Evolutionary conservation across 2,888 invertebrate genomes (phyloP).

Genomic region (Chrysolina oricalcia): DNA sequence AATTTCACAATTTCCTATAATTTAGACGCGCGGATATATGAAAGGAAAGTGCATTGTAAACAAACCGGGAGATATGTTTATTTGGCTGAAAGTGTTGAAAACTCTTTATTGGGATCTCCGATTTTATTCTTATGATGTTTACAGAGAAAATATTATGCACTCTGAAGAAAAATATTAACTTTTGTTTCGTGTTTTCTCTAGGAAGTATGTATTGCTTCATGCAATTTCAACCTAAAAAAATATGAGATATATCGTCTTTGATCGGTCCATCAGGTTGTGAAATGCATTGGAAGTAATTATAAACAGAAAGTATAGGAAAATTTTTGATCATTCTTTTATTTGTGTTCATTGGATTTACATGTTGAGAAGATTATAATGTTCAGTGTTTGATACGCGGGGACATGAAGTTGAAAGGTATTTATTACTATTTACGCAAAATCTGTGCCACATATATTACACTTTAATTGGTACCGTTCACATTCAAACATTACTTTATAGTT

Average conservation of each 20-base stretch:
- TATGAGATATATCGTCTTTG: not conserved
- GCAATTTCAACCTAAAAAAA: not conserved
- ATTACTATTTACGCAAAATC: no score
- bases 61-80: constrained; percentile 2
- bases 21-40: constrained; percentile 2
- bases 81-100: constrained; percentile 1
- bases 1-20: constrained; percentile 10
- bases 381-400: no score
- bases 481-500: no score
- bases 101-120: not conserved
- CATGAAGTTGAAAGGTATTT: no score
- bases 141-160: constrained; percentile 2
- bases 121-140: not conserved
- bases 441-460: no score
- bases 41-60: constrained; percentile 15
- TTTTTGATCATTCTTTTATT: no score
- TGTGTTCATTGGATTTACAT: no score
- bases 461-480: no score
- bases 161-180: constrained; percentile 1
- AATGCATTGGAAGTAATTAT: not conserved
- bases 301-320: not conserved
- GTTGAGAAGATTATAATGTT: no score
- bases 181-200: not conserved
- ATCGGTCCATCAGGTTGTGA: not conserved
- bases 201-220: constrained; percentile 1